Base-by-base conservation (phyloP, 2,888 invertebrate genomes). In the Ectemnius continuus region DNA sequence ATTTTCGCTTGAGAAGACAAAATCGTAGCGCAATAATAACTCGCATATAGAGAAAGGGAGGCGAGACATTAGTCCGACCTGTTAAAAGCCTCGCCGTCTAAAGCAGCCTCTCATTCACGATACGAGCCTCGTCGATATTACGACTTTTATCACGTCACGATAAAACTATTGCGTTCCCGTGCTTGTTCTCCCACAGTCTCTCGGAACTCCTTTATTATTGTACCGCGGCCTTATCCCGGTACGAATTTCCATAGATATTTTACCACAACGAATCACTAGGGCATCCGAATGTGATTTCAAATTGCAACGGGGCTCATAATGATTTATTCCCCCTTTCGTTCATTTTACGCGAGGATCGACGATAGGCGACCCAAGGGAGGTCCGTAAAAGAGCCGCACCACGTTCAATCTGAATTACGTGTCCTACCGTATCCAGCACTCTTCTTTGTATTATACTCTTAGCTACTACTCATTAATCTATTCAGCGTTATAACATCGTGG, bases 381-480 rank as follows among this genome's bases (percentile, higher is more conserved):
- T 65, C 52, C 78, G 59, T 71, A 59, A 73, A 48, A 23, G 58
- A 74, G 66, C 61, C 75, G 73, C 69, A 70, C 74, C 75, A 64
- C 70, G 79, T 75, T 80, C 75, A 73, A 84, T 76, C 79, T 82
- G 82, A 84, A 84, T 84, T 84, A 84, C 76, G 81, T 77, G 81
- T 84, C 80, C 83, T 81, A 84, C 75, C 76, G 86, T 82, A 81
- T 80, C 74, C 80, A 81, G 79, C 83, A 83, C 82, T 85, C 83
- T 84, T 83, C 82, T 84, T 84, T 86, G 85, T 86, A 86, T 84
- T 81, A 84, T 86, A 86, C 79, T 83, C 71, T 82, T 86, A 84
- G 85, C 82, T 83, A 84, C 75, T 85, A 82, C 73, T 78, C 74
- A 79, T 80, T 36, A 83, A 81, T 79, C 83, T 85, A 85, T 85